Base-by-base conservation (phyloP, 2,113 vertebrate species). In the Stegastes partitus region DNA sequence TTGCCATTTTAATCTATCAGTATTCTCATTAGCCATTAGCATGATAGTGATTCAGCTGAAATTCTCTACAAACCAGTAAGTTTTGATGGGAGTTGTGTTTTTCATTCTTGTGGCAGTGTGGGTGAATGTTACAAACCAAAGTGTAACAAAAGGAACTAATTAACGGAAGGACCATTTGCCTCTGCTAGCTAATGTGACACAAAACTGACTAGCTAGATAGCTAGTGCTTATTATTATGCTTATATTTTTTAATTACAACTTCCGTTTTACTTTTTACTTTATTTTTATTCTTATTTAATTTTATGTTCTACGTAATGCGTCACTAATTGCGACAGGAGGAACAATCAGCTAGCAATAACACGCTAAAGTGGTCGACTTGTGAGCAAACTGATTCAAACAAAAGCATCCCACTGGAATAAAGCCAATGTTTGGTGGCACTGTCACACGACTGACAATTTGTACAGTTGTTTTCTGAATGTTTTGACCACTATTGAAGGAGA, bases 401-500 rank as follows among this genome's bases (percentile, higher is more conserved):
- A 65, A 23, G 12, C 34, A n/a, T 15, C 11, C 51, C 22, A 2
- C 66, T 73, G 74, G 79, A 72, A 68, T 82, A 65, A 85, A 80
- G 81, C 70, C 44, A 11, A 0, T 21, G 2, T n/a, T 18, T n/a
- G 9, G 0, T 34, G 62, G 42, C 55, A 0, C 23, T n/a, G 28
- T 59, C n/a, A 11, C 5, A 10, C 6, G 12, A n/a, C 49, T 34
- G 34, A 25, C n/a, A 11, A 34, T 31, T 15, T 49, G 59, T 65
- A n/a, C n/a, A 50, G 28, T 45, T 37, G 45, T 71, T 58, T 65
- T 51, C 19, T 56, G 50, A 68, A 74, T 37, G 14, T 56, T 68
- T 64, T 72, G 53, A 83, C 80, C 85, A 92, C 85, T 84, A 58
- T 68, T 51, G 53, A 81, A 81, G 62, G 26, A 76, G 39, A 78